Conservation (phyloP, 2,797 vertebrate genomes). For the Anabacerthia variegaticeps region DNA sequence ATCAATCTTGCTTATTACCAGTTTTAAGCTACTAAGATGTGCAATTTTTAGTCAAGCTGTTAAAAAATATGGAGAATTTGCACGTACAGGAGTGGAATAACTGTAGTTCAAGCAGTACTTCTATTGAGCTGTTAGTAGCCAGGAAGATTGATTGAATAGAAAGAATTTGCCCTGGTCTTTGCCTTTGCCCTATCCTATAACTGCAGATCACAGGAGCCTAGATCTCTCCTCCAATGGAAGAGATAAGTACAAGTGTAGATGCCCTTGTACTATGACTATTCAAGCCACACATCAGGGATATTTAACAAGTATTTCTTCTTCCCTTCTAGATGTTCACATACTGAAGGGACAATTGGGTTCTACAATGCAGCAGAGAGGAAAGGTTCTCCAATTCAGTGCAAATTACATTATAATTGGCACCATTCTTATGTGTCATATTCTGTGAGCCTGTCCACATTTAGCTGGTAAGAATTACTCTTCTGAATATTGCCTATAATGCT, state of each 20-base stretch:
- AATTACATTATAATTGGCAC: background rate
- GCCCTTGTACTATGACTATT: background rate
- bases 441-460: background rate
- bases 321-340: background rate
- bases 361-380: background rate
- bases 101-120: background rate
- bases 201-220: background rate
- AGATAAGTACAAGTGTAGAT: background rate
- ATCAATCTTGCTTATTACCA: background rate
- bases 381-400: background rate
- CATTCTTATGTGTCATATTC: background rate
- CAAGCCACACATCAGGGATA: background rate
- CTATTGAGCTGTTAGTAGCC: background rate
- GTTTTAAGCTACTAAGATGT: background rate
- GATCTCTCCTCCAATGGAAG: background rate
- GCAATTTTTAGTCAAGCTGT: background rate
- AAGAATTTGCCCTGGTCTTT: background rate
- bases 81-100: background rate
- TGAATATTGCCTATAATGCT: background rate
- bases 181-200: background rate
- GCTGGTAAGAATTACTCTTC: background rate
- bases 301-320: background rate
- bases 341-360: background rate
- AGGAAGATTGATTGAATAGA: background rate
- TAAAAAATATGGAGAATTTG: background rate